Evolutionary conservation across 2,888 invertebrate genomes (phyloP).

Genomic region (Eulithis testata): DNA sequence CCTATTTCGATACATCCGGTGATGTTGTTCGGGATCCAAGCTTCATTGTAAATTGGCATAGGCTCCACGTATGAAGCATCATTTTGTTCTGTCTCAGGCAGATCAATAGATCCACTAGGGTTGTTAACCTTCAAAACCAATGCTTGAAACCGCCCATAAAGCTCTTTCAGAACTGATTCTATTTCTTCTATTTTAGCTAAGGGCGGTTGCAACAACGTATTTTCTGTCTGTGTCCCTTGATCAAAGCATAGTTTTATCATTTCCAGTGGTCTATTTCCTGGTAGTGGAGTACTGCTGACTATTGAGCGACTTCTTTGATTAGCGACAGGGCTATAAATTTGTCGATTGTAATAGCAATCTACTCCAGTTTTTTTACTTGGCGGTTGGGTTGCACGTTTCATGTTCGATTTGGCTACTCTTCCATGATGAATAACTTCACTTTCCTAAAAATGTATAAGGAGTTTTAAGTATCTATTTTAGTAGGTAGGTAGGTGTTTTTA

Average conservation of each 20-base stretch:
- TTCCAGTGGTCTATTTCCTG: constrained; percentile 39
- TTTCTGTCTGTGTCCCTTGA: constrained; percentile 62
- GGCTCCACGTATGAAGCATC: constrained; percentile 38
- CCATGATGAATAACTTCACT: constrained; percentile 18
- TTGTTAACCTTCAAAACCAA: constrained; percentile 45
- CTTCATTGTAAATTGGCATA: constrained; percentile 34
- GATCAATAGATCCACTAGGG: constrained; percentile 31
- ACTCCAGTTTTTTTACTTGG: constrained; percentile 22
- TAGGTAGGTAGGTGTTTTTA: no score
- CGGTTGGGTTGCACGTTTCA: constrained; percentile 19
- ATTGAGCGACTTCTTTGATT: constrained; percentile 46
- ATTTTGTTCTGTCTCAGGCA: constrained; percentile 44
- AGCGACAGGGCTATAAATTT: constrained; percentile 19
- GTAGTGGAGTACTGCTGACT: constrained; percentile 57
- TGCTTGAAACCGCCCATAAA: constrained; percentile 52
- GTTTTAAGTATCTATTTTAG: no score
- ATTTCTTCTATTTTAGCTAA: constrained; percentile 52
- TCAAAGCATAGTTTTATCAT: constrained; percentile 49
- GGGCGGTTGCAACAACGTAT: constrained; percentile 34
- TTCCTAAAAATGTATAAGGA: constrained; percentile 14
- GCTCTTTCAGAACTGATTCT: constrained; percentile 48
- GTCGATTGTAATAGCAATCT: constrained; percentile 9
- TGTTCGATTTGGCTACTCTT: constrained; percentile 10
- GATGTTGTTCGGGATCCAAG: constrained; percentile 34
- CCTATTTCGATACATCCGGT: constrained; percentile 24